Evolutionary conservation across 1,140 invertebrate genomes (phyloP), one percentile per base, ranked within the genome.

Genomic region (Drosophila gunungcola): DNA sequence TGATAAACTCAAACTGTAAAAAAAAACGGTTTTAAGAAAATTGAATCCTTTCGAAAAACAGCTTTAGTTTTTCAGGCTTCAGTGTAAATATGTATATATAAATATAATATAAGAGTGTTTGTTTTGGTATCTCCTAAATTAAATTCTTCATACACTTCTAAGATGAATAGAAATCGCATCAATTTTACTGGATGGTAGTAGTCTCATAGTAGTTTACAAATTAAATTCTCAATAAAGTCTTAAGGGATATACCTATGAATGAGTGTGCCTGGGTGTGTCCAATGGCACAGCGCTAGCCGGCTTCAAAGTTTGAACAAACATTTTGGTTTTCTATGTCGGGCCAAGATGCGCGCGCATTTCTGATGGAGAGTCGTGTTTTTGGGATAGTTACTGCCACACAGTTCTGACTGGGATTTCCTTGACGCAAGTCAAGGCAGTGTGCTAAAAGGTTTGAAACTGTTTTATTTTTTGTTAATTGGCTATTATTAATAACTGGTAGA

Each of bases 271-370:
- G 80, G 80, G 80, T 84, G 80, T 84, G 80, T 81, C 73, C 48
- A 29, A 69, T 21, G 21, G 13, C 9, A 42, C 48, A 62, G 65
- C 80, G 67, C 65, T 84, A 67, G 48, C 48, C 62, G 58, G 6
- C n/a, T 34, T 10, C 5, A 51, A 34, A n/a, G 48, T 51, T 13
- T 51, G 11, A 13, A n/a, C 10, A 11, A 48, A 16, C 32, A 7
- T 10, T 39, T 34, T 56, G 51, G 9, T 42, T 42, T 34, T 53
- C 60, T 27, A 58, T 42, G 53, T 57, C 2, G 4, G 53, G 27
- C 46, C 72, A 32, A 41, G 10, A 68, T 84, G 80, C 76, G 80
- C 80, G 80, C 80, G 77, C 80, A 80, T 29, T 13, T 12, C 11
- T 9, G 43, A 45, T 49, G 43, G 9, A 36, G 48, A 73, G 36